phyloP scores from a whole-genome alignment of 2,888 invertebrate species.

The Cancer borealis region DNA sequence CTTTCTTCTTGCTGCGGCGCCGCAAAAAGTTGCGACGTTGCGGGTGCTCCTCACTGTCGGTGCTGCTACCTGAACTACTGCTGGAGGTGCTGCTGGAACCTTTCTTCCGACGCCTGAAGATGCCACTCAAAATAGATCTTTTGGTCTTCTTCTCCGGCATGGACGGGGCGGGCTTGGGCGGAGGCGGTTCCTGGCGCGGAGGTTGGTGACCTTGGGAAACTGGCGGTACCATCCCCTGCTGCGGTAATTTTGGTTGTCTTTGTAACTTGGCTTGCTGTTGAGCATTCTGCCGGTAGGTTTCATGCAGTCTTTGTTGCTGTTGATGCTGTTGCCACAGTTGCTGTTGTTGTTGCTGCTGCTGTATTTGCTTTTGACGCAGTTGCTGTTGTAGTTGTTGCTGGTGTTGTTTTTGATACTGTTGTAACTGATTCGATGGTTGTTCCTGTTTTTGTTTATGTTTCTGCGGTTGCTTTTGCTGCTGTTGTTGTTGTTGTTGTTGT shows the following conservation, averaged over 20 bases:
- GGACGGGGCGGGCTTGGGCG: conserved; percentile 29
- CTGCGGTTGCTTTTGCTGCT: conserved; percentile 44
- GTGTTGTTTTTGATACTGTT: conserved; percentile 48
- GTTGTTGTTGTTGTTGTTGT: conserved; percentile 25
- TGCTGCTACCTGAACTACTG: conserved; percentile 63
- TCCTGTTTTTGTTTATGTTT: conserved; percentile 44
- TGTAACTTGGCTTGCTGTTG: conserved; percentile 24
- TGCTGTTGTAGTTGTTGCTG: conserved; percentile 48
- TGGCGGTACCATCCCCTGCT: conserved; percentile 2
- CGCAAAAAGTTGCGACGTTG: conserved; percentile 57
- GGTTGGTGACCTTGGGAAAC: neutral
- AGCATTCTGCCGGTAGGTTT: conserved; percentile 27
- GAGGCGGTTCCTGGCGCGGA: conserved; percentile 31
- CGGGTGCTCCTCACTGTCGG: conserved; percentile 65
- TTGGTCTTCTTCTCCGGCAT: conserved; percentile 61
- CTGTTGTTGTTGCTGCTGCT: conserved; percentile 38
- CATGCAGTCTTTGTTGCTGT: conserved; percentile 46
- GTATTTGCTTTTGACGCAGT: neutral
- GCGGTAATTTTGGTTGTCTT: conserved; percentile 34
- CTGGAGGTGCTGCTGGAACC: conserved; percentile 55
- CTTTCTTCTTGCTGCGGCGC: conserved; percentile 61
- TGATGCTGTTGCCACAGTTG: conserved; percentile 36
- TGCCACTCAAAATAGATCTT: conserved; percentile 66
- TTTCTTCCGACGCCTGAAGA: conserved; percentile 73
- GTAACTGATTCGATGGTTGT: conserved; percentile 26